phyloP scores from a whole-genome alignment of 2,113 vertebrate species.

The Morone saxatilis region DNA sequence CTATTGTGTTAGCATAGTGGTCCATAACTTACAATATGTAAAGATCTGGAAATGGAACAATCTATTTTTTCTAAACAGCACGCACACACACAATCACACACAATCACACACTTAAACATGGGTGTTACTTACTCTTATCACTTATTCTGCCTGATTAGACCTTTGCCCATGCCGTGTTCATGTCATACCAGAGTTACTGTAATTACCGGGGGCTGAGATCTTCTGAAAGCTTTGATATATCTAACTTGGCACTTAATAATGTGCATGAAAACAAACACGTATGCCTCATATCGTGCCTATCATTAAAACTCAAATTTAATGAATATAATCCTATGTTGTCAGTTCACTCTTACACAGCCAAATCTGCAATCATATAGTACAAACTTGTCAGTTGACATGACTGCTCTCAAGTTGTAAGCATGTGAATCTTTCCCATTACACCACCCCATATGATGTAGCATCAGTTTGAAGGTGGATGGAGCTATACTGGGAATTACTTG shows the following conservation, averaged over 20 bases:
- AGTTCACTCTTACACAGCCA: not conserved
- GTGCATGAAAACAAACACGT: not conserved
- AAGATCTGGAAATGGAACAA: constrained; percentile 1
- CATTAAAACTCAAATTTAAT: not conserved
- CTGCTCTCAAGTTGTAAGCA: not conserved
- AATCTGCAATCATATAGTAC: not conserved
- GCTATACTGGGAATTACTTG: not conserved
- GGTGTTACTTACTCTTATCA: not conserved
- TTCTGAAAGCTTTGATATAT: constrained; percentile 5
- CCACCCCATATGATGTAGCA: not conserved
- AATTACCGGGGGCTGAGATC: not conserved
- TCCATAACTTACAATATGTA: not conserved
- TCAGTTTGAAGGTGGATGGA: not conserved
- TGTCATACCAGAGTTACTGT: not conserved
- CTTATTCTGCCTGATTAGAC: not conserved
- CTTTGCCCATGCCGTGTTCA: not conserved
- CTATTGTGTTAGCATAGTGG: not conserved
- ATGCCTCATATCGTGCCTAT: not conserved
- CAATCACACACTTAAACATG: too few relatives aligned
- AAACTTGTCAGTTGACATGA: not conserved
- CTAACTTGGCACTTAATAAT: not conserved
- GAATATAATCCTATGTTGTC: not conserved
- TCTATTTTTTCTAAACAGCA: not conserved
- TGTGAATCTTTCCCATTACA: not conserved
- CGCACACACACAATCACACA: too few relatives aligned